Evolutionary conservation across 2,888 invertebrate genomes (phyloP).

Genomic region (Zeuzera pyrina): DNA sequence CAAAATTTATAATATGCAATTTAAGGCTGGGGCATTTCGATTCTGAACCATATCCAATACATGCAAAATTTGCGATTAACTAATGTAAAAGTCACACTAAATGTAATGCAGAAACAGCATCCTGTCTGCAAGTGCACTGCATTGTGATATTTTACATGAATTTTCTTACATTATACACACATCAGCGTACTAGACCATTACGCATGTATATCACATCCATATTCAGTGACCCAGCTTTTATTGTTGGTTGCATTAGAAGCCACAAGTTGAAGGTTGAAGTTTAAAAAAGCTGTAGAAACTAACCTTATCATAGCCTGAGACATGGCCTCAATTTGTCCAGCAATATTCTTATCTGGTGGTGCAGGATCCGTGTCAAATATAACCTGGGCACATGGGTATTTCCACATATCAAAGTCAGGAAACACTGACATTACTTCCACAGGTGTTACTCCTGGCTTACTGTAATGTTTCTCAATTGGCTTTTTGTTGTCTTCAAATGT

Average conservation of each 20-base stretch:
- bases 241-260: too few relatives aligned
- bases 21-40: too few relatives aligned
- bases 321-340: slow-evolving; percentile 96
- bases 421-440: slow-evolving; percentile 88
- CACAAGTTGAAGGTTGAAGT: too few relatives aligned
- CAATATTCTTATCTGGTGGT: slow-evolving; percentile 87
- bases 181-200: background rate
- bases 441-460: slow-evolving; percentile 94
- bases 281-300: slow-evolving; percentile 18
- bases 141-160: background rate
- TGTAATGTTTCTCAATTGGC: slow-evolving; percentile 93
- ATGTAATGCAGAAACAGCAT: too few relatives aligned
- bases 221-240: too few relatives aligned
- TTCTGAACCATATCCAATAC: too few relatives aligned
- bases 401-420: slow-evolving; percentile 98
- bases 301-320: slow-evolving; percentile 98
- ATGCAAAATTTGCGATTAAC: too few relatives aligned
- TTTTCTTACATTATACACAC: background rate
- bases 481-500: slow-evolving; percentile 94
- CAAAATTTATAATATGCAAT: too few relatives aligned
- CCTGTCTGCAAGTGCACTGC: background rate
- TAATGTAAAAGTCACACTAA: too few relatives aligned
- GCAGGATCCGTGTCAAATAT: slow-evolving; percentile 99
- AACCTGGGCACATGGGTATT: slow-evolving; percentile 97
- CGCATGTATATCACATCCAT: background rate